Percentiles rank a stretch among this genome's conserved stretches.
Evolutionary conservation across 2,888 invertebrate genomes (phyloP).

Genomic region (Unio delphinus): DNA sequence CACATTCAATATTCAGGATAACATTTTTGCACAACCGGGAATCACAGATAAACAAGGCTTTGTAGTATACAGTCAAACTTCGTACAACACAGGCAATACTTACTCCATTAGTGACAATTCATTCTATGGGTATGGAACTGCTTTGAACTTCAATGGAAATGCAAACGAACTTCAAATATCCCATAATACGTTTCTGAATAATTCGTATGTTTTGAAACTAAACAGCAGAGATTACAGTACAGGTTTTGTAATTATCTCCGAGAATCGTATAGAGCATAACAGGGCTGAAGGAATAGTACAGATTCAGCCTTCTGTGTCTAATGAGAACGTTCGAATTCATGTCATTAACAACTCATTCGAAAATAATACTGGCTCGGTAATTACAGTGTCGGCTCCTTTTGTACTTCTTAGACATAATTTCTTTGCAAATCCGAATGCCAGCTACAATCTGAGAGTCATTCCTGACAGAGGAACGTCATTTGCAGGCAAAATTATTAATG

Average conservation of each 20-base stretch:
- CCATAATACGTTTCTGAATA: too few species aligned
- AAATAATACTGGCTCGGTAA: conserved; percentile 16
- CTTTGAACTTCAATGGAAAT: not conserved
- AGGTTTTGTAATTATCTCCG: too few species aligned
- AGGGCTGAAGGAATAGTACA: not conserved
- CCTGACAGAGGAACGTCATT: not conserved
- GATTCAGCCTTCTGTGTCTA: not conserved
- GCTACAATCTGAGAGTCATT: conserved; percentile 16
- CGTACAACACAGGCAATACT: not conserved
- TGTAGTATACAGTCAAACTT: too few species aligned
- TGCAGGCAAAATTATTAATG: conserved; percentile 11
- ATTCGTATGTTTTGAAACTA: too few species aligned
- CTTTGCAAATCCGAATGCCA: conserved; percentile 19
- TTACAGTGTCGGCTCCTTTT: conserved; percentile 7
- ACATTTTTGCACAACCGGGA: too few species aligned
- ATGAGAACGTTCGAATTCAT: too few species aligned
- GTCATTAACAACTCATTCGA: conserved; percentile 4
- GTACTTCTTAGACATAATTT: conserved; percentile 18
- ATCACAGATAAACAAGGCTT: too few species aligned
- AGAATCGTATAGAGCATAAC: not conserved
- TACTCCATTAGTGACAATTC: conserved; percentile 6
- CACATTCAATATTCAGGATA: too few species aligned
- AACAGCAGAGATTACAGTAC: too few species aligned
- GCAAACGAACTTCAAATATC: too few species aligned
- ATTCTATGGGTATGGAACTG: not conserved